Percentiles rank a stretch among this genome's conserved stretches.
phyloP scores from a whole-genome alignment of 2,797 vertebrate genomes.

The Arnoldichthys spilopterus region DNA sequence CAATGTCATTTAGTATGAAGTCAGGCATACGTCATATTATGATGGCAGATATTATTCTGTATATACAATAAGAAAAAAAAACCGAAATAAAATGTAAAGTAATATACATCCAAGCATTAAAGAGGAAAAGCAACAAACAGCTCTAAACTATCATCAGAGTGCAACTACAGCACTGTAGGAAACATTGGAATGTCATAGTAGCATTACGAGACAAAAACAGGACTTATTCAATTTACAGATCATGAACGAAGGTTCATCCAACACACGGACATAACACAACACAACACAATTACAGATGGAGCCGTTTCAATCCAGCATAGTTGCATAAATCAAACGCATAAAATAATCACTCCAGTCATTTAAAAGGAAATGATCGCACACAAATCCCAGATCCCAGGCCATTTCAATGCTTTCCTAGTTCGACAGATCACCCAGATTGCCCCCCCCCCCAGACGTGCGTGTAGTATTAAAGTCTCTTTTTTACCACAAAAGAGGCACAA shows the following conservation, averaged over 20 bases:
- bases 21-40: constrained; percentile 56
- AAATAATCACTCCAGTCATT: constrained; percentile 66
- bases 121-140: constrained; percentile 39
- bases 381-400: constrained; percentile 53
- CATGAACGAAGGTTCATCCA: constrained; percentile 25
- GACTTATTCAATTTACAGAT: constrained; percentile 50
- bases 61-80: constrained; percentile 62
- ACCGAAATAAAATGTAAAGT: constrained; percentile 69
- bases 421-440: constrained; percentile 70
- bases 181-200: constrained; percentile 76
- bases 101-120: constrained; percentile 63
- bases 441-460: constrained; percentile 59
- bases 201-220: constrained; percentile 63
- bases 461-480: constrained; percentile 47
- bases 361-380: constrained; percentile 63
- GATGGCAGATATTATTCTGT: constrained; percentile 62
- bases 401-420: constrained; percentile 57
- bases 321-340: constrained; percentile 79
- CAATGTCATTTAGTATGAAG: constrained; percentile 69
- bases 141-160: constrained; percentile 66
- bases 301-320: constrained; percentile 72
- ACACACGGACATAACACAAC: constrained; percentile 62
- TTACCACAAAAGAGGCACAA: constrained; percentile 20
- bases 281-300: constrained; percentile 74
- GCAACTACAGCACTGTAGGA: constrained; percentile 69